These are phyloP conservation scores for Catocala sponsa DNA, from an alignment of 2,888 invertebrate species.

Conservation along the genomic window DNA sequence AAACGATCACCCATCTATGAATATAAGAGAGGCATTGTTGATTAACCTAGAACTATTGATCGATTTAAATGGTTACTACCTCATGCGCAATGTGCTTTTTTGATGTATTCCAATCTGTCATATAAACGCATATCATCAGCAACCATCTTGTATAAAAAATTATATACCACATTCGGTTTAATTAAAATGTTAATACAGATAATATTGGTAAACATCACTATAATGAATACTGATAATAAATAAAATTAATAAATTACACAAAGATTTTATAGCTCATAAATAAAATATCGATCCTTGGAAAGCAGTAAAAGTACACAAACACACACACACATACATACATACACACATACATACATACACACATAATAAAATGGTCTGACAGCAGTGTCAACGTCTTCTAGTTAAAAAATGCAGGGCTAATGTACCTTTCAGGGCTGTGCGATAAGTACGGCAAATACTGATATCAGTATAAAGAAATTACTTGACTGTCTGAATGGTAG, in stretches of 20 bases:
- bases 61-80: too few species aligned
- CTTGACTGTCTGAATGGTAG: conserved; percentile 41
- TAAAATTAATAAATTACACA: conserved; percentile 20
- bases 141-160: too few species aligned
- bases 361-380: conserved; percentile 46
- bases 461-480: conserved; percentile 64
- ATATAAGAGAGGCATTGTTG: too few species aligned
- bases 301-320: conserved; percentile 27
- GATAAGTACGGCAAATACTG: conserved; percentile 71
- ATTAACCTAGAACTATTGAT: too few species aligned
- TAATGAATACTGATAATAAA: too few species aligned
- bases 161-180: too few species aligned
- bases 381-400: conserved; percentile 54
- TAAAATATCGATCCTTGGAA: conserved; percentile 16
- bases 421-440: conserved; percentile 77
- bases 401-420: conserved; percentile 74
- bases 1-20: too few species aligned
- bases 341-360: conserved; percentile 22
- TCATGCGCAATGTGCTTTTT: too few species aligned
- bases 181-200: too few species aligned
- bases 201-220: too few species aligned
- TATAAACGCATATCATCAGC: too few species aligned
- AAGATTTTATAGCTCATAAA: conserved; percentile 29
- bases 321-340: conserved; percentile 14
- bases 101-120: too few species aligned